Base-by-base conservation (phyloP, 2,888 invertebrate genomes). In the Eustalomyia histrio region DNA sequence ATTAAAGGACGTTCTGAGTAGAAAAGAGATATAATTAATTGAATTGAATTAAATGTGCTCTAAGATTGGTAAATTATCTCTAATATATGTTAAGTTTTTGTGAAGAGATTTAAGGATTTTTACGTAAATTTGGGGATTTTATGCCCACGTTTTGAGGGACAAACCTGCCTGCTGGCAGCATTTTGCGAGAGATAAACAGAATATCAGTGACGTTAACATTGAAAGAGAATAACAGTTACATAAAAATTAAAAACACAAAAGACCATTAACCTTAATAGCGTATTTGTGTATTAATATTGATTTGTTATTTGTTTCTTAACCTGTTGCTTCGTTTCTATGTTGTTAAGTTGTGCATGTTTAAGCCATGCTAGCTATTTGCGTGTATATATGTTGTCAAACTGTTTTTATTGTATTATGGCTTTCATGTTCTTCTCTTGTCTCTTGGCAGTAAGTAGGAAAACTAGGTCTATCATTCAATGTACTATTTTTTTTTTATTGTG, bases 1-100 rank as follows among this genome's bases (percentile, higher is more conserved):
- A 97, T 93, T 68, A 98, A 91, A 0, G 98, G 98, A 79, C 94
- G 94, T 92, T 98, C 97, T 97, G 92, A 80, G 78, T 16, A 17
- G 74, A 74, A 52, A n/a, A 39, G 39, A 39, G 39, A 12, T 4
- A 7, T 3, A 35, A 35, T 35, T 10, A n/a, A n/a, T n/a, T n/a
- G n/a, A n/a, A n/a, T n/a, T n/a, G n/a, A n/a, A n/a, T n/a, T n/a
- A n/a, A n/a, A n/a, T n/a, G n/a, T n/a, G n/a, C n/a, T n/a, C n/a
- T n/a, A n/a, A n/a, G n/a, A n/a, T n/a, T n/a, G n/a, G n/a, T n/a
- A n/a, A n/a, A n/a, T n/a, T n/a, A n/a, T n/a, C n/a, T n/a, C n/a
- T n/a, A n/a, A 21, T 21, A 3, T 21, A 4, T 4, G 21, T 21
- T 4, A 21, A 21, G 21, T 21, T 21, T 21, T 21, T 21, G 21